Evolutionary conservation across 2,797 vertebrate genomes (phyloP).

Genomic region (Luscinia megarhynchos): DNA sequence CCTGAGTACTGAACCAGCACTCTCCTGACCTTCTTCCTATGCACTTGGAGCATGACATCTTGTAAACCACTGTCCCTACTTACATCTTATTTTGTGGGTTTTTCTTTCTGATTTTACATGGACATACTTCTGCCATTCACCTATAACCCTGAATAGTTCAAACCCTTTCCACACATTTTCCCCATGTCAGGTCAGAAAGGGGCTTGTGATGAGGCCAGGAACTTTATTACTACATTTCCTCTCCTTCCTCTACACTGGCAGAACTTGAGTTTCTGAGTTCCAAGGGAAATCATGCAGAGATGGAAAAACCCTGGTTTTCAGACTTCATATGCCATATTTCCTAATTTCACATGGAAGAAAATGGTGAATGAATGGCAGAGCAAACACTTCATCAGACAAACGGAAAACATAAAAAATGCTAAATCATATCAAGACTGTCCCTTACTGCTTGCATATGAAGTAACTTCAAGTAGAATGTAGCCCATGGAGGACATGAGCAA

Average conservation of each 20-base stretch:
- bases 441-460: background rate
- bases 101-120: background rate
- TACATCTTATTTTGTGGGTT: background rate
- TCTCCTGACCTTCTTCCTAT: background rate
- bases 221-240: conserved; percentile 5
- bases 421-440: background rate
- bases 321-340: background rate
- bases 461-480: background rate
- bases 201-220: background rate
- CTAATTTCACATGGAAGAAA: conserved; percentile 26
- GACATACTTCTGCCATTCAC: background rate
- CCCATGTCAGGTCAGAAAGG: background rate
- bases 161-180: background rate
- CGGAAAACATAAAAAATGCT: background rate
- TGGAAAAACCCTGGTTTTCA: background rate
- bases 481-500: background rate
- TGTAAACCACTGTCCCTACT: background rate
- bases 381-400: background rate
- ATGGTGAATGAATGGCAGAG: background rate
- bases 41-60: background rate
- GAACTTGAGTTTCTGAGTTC: background rate
- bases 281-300: background rate
- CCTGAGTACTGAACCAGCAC: background rate
- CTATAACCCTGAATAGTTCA: background rate
- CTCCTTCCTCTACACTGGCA: background rate